Conservation (phyloP, 2,113 vertebrate species). For the Machaerirhynchus nigripectus region DNA sequence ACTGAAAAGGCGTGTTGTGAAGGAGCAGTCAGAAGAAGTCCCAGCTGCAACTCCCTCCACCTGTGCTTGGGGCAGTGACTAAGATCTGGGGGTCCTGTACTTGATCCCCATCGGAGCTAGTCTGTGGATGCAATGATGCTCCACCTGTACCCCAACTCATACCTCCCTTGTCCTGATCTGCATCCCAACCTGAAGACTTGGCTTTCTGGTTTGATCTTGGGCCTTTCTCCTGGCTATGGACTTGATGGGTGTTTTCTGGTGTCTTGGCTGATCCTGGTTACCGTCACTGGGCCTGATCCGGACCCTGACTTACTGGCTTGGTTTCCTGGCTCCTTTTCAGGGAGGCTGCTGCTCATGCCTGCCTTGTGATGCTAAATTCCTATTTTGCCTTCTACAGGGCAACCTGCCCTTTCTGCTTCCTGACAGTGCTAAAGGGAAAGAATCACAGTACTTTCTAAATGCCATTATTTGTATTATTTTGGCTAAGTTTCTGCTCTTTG, state of each 20-base stretch:
- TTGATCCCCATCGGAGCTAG: neutral
- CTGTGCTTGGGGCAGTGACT: neutral
- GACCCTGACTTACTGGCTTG: neutral
- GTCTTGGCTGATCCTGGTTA: neutral
- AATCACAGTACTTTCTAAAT: neutral
- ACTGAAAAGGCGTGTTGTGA: neutral
- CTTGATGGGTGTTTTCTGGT: neutral
- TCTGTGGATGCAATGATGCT: accelerated
- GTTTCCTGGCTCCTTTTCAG: neutral
- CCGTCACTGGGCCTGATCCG: neutral
- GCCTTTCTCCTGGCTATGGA: neutral
- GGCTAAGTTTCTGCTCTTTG: neutral
- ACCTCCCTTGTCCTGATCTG: neutral
- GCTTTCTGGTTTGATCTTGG: neutral
- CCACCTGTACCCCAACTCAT: neutral
- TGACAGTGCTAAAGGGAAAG: neutral
- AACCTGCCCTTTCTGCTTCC: neutral
- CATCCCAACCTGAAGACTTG: neutral
- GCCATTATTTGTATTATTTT: neutral
- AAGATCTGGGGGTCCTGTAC: neutral
- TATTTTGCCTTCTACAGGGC: neutral
- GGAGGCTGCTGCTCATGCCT: neutral
- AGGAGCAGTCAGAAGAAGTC: neutral
- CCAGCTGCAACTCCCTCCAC: neutral
- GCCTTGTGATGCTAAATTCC: neutral